Evolutionary conservation across 2,888 invertebrate genomes (phyloP).

Genomic region (Phrixothrix hirtus): DNA sequence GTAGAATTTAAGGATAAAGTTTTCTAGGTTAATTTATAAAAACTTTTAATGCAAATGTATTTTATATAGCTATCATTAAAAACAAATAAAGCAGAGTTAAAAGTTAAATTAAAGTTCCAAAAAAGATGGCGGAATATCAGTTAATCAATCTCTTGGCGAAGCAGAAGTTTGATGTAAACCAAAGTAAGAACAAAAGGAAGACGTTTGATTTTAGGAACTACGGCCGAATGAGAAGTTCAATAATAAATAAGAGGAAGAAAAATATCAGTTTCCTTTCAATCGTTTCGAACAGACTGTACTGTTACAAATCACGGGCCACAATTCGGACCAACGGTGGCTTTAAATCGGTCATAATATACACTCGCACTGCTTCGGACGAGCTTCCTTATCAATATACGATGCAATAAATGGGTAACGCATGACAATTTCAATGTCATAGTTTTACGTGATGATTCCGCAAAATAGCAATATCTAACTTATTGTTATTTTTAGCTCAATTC

Average conservation of each 20-base stretch:
- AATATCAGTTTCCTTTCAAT: slow-evolving; percentile 45
- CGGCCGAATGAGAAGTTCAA: slow-evolving; percentile 40
- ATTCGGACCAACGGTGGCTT: slow-evolving; percentile 35
- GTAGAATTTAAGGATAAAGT: too few species aligned
- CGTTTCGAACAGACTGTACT: slow-evolving; percentile 43
- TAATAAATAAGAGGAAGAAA: slow-evolving; percentile 42
- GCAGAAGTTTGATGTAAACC: too few species aligned
- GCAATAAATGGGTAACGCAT: slow-evolving; percentile 28
- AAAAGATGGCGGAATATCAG: too few species aligned
- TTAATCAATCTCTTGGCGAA: too few species aligned
- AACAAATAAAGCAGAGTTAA: slow-evolving; percentile 8
- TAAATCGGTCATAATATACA: slow-evolving; percentile 30
- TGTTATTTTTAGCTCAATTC: too few species aligned
- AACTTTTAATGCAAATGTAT: slow-evolving; percentile 6
- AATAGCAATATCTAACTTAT: background rate
- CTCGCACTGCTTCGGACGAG: slow-evolving; percentile 22
- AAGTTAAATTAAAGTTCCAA: too few species aligned
- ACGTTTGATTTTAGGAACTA: slow-evolving; percentile 44
- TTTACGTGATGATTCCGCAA: slow-evolving; percentile 14
- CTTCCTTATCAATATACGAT: slow-evolving; percentile 30
- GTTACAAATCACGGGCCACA: slow-evolving; percentile 43
- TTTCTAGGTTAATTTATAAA: too few species aligned
- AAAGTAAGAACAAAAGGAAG: slow-evolving; percentile 37
- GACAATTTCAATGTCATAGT: slow-evolving; percentile 16
- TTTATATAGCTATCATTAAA: slow-evolving; percentile 8